Evolutionary conservation across 2,113 vertebrate species (phyloP).

Genomic region (Dipodomys stephensi): DNA sequence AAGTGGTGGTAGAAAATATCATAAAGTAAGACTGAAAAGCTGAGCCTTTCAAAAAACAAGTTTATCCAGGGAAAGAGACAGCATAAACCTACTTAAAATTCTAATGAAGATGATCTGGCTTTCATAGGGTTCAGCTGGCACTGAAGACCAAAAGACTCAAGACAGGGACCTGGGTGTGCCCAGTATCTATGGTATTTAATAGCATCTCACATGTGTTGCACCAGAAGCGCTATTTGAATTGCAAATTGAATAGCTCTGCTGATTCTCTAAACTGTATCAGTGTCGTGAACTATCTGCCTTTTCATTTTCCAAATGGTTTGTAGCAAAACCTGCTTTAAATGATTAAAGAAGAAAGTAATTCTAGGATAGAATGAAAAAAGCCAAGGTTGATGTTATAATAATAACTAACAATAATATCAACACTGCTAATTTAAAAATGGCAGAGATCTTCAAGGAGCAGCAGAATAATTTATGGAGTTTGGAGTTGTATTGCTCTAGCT

Average conservation of each 20-base stretch:
- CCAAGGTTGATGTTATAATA: background rate
- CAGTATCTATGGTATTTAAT: background rate
- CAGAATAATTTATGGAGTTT: background rate
- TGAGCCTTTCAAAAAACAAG: background rate
- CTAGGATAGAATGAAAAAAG: background rate
- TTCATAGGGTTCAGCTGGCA: background rate
- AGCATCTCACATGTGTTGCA: background rate
- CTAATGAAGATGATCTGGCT: background rate
- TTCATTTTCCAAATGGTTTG: constrained; percentile 61
- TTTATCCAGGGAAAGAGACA: background rate
- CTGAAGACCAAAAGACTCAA: background rate
- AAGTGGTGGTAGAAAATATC: background rate
- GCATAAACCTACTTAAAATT: background rate
- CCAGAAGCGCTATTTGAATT: constrained; percentile 40
- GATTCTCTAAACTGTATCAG: constrained; percentile 50
- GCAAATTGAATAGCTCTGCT: constrained; percentile 35
- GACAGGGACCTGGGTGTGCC: background rate
- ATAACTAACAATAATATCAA: background rate
- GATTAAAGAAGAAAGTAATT: constrained; percentile 43
- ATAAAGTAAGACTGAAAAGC: background rate
- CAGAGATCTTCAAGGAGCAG: background rate
- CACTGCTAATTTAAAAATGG: background rate
- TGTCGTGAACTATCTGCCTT: constrained; percentile 62
- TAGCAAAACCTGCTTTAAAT: constrained; percentile 33
- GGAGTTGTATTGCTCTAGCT: background rate